Base-by-base conservation (phyloP, 2,888 invertebrate species). In the Mamestra brassicae region DNA sequence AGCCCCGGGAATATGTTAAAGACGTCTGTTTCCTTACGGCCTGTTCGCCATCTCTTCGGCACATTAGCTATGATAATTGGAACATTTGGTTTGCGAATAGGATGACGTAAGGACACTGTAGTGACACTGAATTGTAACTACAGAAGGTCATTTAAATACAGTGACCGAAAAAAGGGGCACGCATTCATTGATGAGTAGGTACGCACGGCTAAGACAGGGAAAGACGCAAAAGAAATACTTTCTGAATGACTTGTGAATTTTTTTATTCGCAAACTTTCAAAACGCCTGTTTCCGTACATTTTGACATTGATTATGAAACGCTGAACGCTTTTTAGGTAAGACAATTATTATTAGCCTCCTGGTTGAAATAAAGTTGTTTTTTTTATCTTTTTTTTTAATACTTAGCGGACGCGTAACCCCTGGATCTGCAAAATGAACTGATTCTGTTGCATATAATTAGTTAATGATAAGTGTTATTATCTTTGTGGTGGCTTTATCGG, bases 61-160 rank as follows among this genome's bases (percentile, higher is more conserved):
- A 91, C 95, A 95, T 95, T 95, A 95, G 93, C 92, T 95, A 95
- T 95, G 95, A 95, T 95, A 95, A 95, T 95, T 95, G 94, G 94
- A 91, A 94, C 95, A 95, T 95, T 95, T 94, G 94, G 94, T 94
- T 94, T 92, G 93, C 92, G 93, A 92, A 92, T 92, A 92, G 90
- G 90, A 93, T 91, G 93, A 92, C 92, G 93, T 92, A 88, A 92
- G 88, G 85, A 87, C 85, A 89, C 83, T 88, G 87, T 93, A 1
- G 15, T 55, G 8, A 42, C 47, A 62, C 36, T 57, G 17, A 45
- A 42, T 11, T 42, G 50, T 26, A 17, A 6, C 13, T 26, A 26
- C 55, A 76, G 76, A 72, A 71, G 72, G 42, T 26, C 4, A 17
- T 4, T 11, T 4, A 0, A 6, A 3, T 15, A 34, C 0, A n/a